These are phyloP conservation scores for Nephila pilipes DNA, from an alignment of 1,140 invertebrate species.

Conservation along the genomic window DNA sequence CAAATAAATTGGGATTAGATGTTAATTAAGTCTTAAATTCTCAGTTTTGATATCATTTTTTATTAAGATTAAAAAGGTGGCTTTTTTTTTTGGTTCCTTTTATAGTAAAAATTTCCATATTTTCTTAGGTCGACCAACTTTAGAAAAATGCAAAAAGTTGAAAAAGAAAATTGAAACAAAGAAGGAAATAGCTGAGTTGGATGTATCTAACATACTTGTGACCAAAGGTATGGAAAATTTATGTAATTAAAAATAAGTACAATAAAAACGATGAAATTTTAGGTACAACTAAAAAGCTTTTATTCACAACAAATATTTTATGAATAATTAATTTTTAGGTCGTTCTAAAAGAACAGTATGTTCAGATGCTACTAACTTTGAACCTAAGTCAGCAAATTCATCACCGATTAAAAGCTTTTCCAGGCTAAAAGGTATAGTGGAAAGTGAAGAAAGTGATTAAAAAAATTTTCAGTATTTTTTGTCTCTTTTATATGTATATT, in stretches of 20 bases:
- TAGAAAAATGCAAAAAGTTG: constrained; percentile 71
- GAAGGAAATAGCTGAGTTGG: constrained; percentile 68
- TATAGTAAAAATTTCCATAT: not conserved
- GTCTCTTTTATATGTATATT: not conserved
- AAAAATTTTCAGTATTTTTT: not conserved
- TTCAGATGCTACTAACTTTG: constrained; percentile 9
- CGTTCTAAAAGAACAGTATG: constrained; percentile 47
- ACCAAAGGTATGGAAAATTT: not conserved
- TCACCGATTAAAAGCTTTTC: not conserved
- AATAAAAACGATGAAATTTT: no score
- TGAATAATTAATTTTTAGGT: not conserved
- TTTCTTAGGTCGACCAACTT: constrained; percentile 62
- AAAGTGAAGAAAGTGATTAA: constrained; percentile 72
- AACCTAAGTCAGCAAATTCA: not conserved
- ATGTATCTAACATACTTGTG: constrained; percentile 50
- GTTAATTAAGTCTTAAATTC: no score
- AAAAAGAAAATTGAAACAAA: constrained; percentile 66
- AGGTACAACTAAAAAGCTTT: no score
- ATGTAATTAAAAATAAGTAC: no score
- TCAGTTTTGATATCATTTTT: no score
- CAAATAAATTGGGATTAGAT: no score
- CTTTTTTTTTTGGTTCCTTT: no score
- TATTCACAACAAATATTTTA: not conserved
- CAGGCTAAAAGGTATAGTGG: constrained; percentile 44
- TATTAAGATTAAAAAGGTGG: no score